Evolutionary conservation across 2,113 vertebrate species (phyloP).

Genomic region (Pelusios castaneus): DNA sequence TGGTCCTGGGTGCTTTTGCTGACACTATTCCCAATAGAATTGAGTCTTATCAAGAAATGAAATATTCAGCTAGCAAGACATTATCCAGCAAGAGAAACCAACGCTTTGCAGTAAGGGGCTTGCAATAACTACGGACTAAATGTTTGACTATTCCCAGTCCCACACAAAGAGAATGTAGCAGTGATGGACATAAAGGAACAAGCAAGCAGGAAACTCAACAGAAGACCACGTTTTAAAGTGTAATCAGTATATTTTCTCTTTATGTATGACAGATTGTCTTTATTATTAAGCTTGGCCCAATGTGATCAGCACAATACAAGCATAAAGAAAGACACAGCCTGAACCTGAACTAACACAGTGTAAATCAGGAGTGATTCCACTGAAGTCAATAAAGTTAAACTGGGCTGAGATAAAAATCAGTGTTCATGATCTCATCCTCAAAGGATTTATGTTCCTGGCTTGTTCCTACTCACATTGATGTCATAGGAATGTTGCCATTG

Average conservation of each 20-base stretch:
- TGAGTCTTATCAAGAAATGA: neutral
- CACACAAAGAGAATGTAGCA: neutral
- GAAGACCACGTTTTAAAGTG: neutral
- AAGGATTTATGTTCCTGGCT: neutral
- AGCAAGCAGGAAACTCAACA: neutral
- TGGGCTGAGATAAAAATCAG: neutral
- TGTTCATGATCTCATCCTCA: neutral
- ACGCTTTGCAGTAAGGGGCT: neutral
- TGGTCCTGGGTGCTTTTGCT: neutral
- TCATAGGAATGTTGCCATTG: neutral
- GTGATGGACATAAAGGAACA: neutral
- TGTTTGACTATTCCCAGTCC: neutral
- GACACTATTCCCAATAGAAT: neutral
- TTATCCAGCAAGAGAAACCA: neutral
- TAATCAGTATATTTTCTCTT: neutral
- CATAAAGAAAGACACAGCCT: neutral
- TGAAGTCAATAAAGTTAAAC: neutral
- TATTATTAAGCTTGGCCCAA: neutral
- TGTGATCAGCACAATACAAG: neutral
- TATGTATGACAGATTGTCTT: neutral
- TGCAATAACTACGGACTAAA: neutral
- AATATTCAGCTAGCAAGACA: neutral
- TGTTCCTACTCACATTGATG: accelerated
- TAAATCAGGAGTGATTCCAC: neutral
- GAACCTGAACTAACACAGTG: neutral